A percentile compares a stretch with the other conserved stretches of the same genome.
These are phyloP conservation scores for Scyliorhinus canicula DNA, from an alignment of 2,797 vertebrate species.

Conservation along the genomic window DNA sequence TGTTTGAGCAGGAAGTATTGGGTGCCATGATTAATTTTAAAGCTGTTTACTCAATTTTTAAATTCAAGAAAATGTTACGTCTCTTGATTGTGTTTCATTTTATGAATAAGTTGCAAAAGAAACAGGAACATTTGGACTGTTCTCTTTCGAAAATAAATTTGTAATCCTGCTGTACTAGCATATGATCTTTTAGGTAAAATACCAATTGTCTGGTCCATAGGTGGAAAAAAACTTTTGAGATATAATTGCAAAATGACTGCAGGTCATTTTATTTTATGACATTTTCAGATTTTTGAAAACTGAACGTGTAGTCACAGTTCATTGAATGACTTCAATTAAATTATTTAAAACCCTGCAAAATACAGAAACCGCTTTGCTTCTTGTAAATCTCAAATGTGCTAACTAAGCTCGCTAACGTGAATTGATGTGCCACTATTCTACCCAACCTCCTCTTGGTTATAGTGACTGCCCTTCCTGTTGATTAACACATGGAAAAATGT, in stretches of 20 bases:
- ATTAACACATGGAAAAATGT: neutral
- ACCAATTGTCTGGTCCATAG: neutral
- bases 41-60: neutral
- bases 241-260: neutral
- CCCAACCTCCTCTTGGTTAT: neutral
- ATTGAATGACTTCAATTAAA: neutral
- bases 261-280: neutral
- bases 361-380: neutral
- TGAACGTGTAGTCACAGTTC: neutral
- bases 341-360: neutral
- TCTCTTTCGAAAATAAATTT: neutral
- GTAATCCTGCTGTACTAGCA: neutral
- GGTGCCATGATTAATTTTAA: neutral
- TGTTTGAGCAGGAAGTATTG: neutral
- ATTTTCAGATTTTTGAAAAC: no score
- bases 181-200: neutral
- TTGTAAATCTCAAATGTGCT: neutral
- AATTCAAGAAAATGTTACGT: neutral
- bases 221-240: neutral
- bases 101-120: neutral
- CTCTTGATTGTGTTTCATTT: neutral
- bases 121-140: neutral
- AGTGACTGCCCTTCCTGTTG: neutral
- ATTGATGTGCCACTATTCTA: neutral
- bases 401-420: neutral